These are phyloP conservation scores for Chrysina gloriosa DNA, from an alignment of 2,888 invertebrate species.

Conservation along the genomic window DNA sequence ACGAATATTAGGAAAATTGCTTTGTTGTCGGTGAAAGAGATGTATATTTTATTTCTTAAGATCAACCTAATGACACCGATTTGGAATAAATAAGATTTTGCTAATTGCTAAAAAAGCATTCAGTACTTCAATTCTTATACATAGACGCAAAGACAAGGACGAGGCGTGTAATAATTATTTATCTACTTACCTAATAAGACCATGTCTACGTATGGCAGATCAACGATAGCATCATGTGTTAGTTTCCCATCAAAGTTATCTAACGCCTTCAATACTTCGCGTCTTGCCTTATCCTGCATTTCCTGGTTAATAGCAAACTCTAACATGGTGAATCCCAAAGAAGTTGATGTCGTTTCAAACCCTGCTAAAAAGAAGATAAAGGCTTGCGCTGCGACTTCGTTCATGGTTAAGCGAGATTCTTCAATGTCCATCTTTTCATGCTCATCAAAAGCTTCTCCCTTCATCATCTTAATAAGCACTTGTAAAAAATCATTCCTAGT, in stretches of 20 bases:
- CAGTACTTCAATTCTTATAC: too few species aligned
- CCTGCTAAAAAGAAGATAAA: slow-evolving; percentile 53
- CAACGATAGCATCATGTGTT: slow-evolving; percentile 48
- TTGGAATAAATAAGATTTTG: too few species aligned
- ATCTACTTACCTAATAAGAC: slow-evolving; percentile 48
- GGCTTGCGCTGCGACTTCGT: slow-evolving; percentile 51
- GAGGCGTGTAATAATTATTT: background rate
- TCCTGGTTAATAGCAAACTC: slow-evolving; percentile 49
- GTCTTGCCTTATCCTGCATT: slow-evolving; percentile 48
- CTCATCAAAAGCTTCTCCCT: slow-evolving; percentile 54
- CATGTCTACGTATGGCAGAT: slow-evolving; percentile 50
- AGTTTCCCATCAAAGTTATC: slow-evolving; percentile 45
- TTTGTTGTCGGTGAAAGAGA: background rate
- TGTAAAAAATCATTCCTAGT: slow-evolving; percentile 69
- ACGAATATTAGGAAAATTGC: background rate
- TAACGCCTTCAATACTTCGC: slow-evolving; percentile 45
- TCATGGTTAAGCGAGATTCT: slow-evolving; percentile 42
- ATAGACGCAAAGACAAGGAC: too few species aligned
- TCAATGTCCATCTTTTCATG: slow-evolving; percentile 9
- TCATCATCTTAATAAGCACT: slow-evolving; percentile 65
- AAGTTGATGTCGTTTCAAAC: slow-evolving; percentile 52
- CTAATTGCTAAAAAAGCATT: background rate
- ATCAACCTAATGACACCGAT: too few species aligned
- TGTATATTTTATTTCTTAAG: too few species aligned
- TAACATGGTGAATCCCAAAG: slow-evolving; percentile 49